phyloP scores from a whole-genome alignment of 1,140 invertebrate species.

The Trichomalopsis sarcophagae region DNA sequence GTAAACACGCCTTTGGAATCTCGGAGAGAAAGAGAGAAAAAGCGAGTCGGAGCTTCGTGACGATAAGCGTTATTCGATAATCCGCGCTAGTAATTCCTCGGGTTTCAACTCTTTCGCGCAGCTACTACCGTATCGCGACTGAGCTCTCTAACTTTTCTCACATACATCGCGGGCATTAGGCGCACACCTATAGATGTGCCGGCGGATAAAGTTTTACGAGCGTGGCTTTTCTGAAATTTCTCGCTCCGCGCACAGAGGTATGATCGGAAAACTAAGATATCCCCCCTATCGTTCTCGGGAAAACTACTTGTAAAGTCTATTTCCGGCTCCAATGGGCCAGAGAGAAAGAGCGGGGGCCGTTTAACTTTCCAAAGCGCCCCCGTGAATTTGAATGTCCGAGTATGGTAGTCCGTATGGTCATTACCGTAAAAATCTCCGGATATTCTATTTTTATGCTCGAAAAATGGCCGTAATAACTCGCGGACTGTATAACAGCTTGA shows the following conservation, averaged over 20 bases:
- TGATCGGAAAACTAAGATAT: neutral
- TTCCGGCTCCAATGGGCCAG: neutral
- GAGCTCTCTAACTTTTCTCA: neutral
- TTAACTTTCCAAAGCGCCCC: neutral
- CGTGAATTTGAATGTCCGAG: neutral
- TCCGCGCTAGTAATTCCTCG: constrained; percentile 26
- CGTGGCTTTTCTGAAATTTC: neutral
- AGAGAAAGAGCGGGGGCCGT: neutral
- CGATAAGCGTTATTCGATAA: constrained; percentile 47
- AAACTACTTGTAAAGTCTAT: neutral
- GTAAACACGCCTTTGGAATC: constrained; percentile 26
- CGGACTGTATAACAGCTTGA: neutral
- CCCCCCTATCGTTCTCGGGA: neutral
- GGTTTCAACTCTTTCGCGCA: constrained; percentile 8
- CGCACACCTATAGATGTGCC: no score
- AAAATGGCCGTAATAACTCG: constrained; percentile 12
- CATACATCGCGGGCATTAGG: constrained; percentile 10
- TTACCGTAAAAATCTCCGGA: neutral
- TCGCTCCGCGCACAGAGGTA: neutral
- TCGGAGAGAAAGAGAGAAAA: neutral
- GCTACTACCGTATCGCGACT: neutral
- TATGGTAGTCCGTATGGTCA: no score
- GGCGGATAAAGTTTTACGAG: constrained; percentile 26
- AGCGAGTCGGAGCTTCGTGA: neutral
- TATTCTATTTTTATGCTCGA: neutral